Conservation (phyloP, 2,797 vertebrate genomes). For the Lutjanus argentimaculatus region DNA sequence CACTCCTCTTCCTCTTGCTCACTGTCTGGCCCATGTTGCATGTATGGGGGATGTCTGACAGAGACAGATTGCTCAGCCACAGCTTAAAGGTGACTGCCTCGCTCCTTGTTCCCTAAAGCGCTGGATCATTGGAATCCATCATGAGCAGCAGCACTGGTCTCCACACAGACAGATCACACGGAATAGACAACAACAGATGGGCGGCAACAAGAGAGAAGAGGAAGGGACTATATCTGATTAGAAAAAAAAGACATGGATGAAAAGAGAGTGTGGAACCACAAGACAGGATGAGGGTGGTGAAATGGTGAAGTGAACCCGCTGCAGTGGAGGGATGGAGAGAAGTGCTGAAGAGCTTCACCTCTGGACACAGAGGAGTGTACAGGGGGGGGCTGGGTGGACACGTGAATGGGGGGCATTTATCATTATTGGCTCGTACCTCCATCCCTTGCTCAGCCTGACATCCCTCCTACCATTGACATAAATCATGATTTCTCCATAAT, state of each 20-base stretch:
- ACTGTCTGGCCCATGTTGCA: constrained; percentile 69
- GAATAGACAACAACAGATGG: constrained; percentile 55
- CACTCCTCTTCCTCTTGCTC: constrained; percentile 62
- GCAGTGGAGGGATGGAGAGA: constrained; percentile 1
- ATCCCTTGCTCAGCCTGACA: constrained; percentile 82
- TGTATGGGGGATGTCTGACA: constrained; percentile 74
- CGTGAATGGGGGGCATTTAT: constrained; percentile 76
- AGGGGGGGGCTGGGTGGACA: constrained; percentile 57
- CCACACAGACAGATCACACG: constrained; percentile 57
- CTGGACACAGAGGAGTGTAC: constrained; percentile 35
- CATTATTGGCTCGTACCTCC: constrained; percentile 82
- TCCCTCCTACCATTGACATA: constrained; percentile 82
- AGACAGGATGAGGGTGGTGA: constrained; percentile 7
- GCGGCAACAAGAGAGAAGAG: constrained; percentile 22
- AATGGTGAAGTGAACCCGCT: constrained; percentile 23
- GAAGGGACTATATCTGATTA: constrained; percentile 24
- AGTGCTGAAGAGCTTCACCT: constrained; percentile 48
- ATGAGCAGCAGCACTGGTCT: constrained; percentile 59
- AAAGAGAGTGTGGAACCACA: background rate
- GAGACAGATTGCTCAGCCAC: constrained; percentile 77
- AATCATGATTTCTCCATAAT: constrained; percentile 87
- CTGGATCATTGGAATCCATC: constrained; percentile 82
- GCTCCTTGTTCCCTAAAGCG: constrained; percentile 76
- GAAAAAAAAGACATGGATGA: background rate
- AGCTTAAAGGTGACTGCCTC: constrained; percentile 85